These are phyloP conservation scores for Drosophila azteca DNA, from an alignment of 1,140 invertebrate genomes.

Conservation along the genomic window DNA sequence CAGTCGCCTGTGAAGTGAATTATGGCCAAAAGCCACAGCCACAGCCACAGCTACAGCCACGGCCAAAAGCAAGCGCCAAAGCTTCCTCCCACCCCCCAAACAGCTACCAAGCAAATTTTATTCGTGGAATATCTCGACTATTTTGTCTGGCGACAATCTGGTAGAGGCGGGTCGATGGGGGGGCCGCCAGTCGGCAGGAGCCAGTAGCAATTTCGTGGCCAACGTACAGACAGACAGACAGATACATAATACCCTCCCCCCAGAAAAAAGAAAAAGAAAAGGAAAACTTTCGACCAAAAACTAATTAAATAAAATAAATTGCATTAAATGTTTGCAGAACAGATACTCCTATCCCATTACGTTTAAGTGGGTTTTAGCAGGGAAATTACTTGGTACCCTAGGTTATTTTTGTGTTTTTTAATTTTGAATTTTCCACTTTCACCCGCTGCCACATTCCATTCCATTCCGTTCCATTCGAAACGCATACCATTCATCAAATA, in stretches of 20 bases:
- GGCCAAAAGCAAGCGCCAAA: conserved; percentile 1
- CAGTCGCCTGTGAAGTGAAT: conserved; percentile 52
- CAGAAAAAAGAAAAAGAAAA: neutral
- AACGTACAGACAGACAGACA: conserved; percentile 23
- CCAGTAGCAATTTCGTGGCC: conserved; percentile 6
- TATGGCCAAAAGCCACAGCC: conserved; percentile 36
- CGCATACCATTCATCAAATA: conserved; percentile 28
- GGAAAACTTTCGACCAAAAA: conserved; percentile 64
- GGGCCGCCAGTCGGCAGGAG: neutral
- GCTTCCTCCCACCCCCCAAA: too few relatives aligned
- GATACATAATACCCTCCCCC: conserved; percentile 10
- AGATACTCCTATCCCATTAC: conserved; percentile 54
- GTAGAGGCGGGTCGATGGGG: neutral
- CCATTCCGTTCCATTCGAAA: conserved; percentile 12
- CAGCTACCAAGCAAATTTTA: conserved; percentile 20
- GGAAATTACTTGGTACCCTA: too few relatives aligned
- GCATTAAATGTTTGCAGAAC: conserved; percentile 51
- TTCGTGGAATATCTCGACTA: conserved; percentile 46
- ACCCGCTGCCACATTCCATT: too few relatives aligned
- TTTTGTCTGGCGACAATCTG: conserved; percentile 12
- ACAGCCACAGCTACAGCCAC: too few relatives aligned
- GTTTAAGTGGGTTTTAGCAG: neutral
- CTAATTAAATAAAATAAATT: conserved; percentile 79
- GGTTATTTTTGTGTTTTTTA: too few relatives aligned
- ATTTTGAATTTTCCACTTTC: too few relatives aligned